Percentiles rank a stretch among this genome's conserved stretches.
These are phyloP conservation scores for Poecile atricapillus DNA, from an alignment of 2,113 vertebrate species.

Conservation along the genomic window DNA sequence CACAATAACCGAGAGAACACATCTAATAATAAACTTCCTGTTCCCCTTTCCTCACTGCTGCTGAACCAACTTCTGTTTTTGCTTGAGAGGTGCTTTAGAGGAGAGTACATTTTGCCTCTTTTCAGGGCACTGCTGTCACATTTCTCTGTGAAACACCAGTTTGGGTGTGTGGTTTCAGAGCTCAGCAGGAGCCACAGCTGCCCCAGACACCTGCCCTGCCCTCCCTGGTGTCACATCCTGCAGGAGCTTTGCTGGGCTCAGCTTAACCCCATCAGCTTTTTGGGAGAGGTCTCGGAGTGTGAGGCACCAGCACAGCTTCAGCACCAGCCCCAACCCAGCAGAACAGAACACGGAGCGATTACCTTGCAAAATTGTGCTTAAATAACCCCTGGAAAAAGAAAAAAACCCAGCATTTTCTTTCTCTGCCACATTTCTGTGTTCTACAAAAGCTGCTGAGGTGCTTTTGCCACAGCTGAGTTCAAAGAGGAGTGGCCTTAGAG, in stretches of 20 bases:
- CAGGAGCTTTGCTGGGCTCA: not conserved
- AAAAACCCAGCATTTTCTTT: not conserved
- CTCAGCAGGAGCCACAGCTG: not conserved
- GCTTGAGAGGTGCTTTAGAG: not conserved
- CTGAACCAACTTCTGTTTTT: not conserved
- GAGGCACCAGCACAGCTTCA: not conserved
- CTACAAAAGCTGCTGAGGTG: not conserved
- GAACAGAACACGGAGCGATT: not conserved
- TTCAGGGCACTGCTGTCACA: not conserved
- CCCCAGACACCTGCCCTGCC: not conserved
- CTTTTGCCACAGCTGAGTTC: not conserved
- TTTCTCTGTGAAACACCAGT: rapidly evolving
- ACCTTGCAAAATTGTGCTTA: rapidly evolving
- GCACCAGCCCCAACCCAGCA: not conserved
- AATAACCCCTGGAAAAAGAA: not conserved
- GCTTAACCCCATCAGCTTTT: not conserved
- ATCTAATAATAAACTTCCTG: not conserved
- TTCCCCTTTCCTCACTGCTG: not conserved
- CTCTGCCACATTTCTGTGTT: not conserved
- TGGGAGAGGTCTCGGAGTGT: rapidly evolving
- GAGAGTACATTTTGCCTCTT: not conserved
- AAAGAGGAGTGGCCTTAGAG: not conserved
- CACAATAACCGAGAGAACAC: not conserved
- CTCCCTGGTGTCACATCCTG: not conserved
- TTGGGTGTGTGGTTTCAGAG: rapidly evolving